phyloP scores from a whole-genome alignment of 2,888 invertebrate genomes.

The Leucoptera coffeella region DNA sequence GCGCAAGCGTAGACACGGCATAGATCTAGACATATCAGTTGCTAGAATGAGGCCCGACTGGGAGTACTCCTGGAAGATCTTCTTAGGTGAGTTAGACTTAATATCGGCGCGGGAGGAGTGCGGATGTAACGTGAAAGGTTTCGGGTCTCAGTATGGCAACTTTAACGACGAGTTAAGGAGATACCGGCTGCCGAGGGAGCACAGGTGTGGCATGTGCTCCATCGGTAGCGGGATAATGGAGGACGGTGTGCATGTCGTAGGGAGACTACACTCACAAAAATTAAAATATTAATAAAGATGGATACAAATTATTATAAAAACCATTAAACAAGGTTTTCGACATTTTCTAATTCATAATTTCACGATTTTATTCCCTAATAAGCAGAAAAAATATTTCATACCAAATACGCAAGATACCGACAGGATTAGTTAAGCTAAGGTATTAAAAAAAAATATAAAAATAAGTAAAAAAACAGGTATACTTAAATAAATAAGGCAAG shows the following conservation, averaged over 20 bases:
- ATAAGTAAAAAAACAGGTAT: too few relatives aligned
- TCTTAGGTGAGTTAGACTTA: not conserved
- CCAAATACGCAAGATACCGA: too few relatives aligned
- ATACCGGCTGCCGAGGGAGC: not conserved
- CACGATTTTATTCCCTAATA: too few relatives aligned
- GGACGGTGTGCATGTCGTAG: not conserved
- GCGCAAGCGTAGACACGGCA: not conserved
- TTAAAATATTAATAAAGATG: too few relatives aligned
- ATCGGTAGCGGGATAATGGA: not conserved
- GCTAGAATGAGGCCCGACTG: not conserved
- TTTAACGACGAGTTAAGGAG: not conserved
- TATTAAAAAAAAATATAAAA: too few relatives aligned
- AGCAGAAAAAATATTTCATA: too few relatives aligned
- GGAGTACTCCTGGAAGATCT: not conserved
- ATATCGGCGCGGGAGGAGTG: not conserved
- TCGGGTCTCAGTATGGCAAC: not conserved
- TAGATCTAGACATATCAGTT: not conserved
- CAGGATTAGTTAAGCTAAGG: too few relatives aligned
- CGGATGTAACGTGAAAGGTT: not conserved
- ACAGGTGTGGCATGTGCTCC: not conserved
- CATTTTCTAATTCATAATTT: too few relatives aligned
- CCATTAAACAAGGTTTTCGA: too few relatives aligned
- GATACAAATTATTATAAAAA: too few relatives aligned
- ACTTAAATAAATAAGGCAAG: too few relatives aligned
- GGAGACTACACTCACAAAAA: too few relatives aligned